Evolutionary conservation across 2,888 invertebrate species (phyloP), one percentile per base, ranked within the genome.

Genomic region (Apodemia duryi): DNA sequence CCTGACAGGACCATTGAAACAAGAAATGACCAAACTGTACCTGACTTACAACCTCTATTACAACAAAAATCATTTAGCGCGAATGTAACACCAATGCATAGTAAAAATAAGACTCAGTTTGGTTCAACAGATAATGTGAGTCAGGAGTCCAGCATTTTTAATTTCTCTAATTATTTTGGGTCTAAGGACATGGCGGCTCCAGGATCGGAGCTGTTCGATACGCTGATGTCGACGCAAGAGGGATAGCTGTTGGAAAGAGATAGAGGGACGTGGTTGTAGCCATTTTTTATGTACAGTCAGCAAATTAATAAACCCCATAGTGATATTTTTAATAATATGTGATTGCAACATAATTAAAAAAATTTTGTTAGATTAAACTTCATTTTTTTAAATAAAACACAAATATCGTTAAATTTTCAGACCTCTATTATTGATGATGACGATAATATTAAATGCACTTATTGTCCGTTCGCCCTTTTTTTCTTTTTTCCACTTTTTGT

Each of bases 161-260:
- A 93, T 71, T 94, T 95, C 72, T 91, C 94, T 0, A 95, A 93
- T 76, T 95, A 95, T 78, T 95, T 95, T 75, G 89, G 92, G 1
- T 86, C 87, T 60, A 90, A 91, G 57, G 91, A 90, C 11, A 83
- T 82, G 67, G 91, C 93, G 69, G 93, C 94, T 6, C 92, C 93
- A 0, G 94, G 94, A 0, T 94, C 95, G 0, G 95, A 95, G 74
- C 93, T 94, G 5, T 95, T 94, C 71, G 90, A 92, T 54, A 82
- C 83, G 0, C 69, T 91, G 11, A 80, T 88, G 81, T 80, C 87
- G 2, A 77, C 85, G 1, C 85, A 85, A 11, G 91, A 91, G 28
- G 90, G 90, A 82, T 90, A 89, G 89, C 85, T 66, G 41, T 65
- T 49, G 11, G 85, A 88, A 1, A 70, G 74, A 1, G 85, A 88